These are phyloP conservation scores for Laterallus jamaicensis DNA, from an alignment of 2,113 vertebrate species.

Conservation along the genomic window DNA sequence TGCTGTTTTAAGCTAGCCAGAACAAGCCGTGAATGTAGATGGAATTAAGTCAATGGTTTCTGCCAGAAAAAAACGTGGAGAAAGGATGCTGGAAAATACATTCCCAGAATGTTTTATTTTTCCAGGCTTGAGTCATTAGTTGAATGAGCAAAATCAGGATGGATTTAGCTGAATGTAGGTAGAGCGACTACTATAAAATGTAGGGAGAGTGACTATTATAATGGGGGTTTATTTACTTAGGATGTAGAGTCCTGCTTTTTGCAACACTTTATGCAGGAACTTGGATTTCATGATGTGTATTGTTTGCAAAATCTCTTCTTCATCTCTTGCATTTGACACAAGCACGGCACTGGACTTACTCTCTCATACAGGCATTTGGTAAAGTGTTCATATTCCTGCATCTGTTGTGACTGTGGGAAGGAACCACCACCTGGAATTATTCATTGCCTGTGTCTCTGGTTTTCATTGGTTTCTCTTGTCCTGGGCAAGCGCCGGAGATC, in stretches of 20 bases:
- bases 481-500: not conserved
- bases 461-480: conserved; percentile 12
- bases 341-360: not conserved
- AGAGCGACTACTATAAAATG: accelerated
- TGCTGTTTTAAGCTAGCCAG: not conserved
- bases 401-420: not conserved
- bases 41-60: not conserved
- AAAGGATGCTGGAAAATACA: not conserved
- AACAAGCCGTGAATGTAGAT: not conserved
- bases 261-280: not conserved
- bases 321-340: not conserved
- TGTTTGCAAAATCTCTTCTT: not conserved
- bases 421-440: conserved; percentile 19
- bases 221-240: not conserved
- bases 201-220: not conserved
- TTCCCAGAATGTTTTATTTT: not conserved
- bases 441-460: not conserved
- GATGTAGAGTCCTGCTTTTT: not conserved
- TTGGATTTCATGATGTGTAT: not conserved
- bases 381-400: not conserved
- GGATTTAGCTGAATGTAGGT: not conserved
- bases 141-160: not conserved
- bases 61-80: not conserved
- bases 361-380: not conserved
- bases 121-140: not conserved